Percentiles rank a stretch among this genome's conserved stretches.
Evolutionary conservation across 2,113 vertebrate species (phyloP).

Genomic region (Callopanchax toddi): DNA sequence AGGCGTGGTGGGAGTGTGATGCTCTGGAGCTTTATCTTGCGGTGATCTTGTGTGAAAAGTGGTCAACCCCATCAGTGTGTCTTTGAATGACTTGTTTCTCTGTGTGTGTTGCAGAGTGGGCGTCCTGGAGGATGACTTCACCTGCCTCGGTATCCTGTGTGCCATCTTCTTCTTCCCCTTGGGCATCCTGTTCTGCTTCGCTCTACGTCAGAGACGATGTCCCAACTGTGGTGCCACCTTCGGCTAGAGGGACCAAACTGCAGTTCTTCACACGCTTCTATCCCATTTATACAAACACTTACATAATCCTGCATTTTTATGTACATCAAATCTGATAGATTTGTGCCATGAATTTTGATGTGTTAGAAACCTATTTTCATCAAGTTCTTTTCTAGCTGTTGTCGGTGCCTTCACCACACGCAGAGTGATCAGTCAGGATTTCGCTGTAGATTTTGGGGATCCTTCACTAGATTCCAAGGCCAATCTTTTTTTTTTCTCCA

Average conservation of each 20-base stretch:
- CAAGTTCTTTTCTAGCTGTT: conserved; percentile 43
- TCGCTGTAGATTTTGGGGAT: conserved; percentile 20
- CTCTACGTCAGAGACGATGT: conserved; percentile 94
- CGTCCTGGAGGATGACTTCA: conserved; percentile 97
- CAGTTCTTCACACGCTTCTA: conserved; percentile 16
- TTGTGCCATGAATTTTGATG: conserved; percentile 22
- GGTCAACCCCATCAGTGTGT: not conserved
- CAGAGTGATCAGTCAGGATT: conserved; percentile 43
- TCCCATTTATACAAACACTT: not conserved
- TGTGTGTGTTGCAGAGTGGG: conserved; percentile 85
- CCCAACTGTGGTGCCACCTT: conserved; percentile 97
- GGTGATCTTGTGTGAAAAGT: too few relatives aligned
- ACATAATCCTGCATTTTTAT: conserved; percentile 30
- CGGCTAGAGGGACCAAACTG: conserved; percentile 84
- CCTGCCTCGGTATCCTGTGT: conserved; percentile 93
- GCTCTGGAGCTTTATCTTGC: too few relatives aligned
- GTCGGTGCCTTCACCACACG: conserved; percentile 73
- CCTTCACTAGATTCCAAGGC: conserved; percentile 44
- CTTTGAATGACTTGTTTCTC: not conserved
- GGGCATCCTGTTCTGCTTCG: conserved; percentile 96
- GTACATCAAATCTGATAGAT: conserved; percentile 40
- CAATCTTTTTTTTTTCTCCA: conserved; percentile 1
- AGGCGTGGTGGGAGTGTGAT: too few relatives aligned
- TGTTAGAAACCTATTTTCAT: conserved; percentile 35
- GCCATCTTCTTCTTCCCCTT: conserved; percentile 97